Conservation (phyloP, 2,888 invertebrate genomes). For the Seira ritae region DNA sequence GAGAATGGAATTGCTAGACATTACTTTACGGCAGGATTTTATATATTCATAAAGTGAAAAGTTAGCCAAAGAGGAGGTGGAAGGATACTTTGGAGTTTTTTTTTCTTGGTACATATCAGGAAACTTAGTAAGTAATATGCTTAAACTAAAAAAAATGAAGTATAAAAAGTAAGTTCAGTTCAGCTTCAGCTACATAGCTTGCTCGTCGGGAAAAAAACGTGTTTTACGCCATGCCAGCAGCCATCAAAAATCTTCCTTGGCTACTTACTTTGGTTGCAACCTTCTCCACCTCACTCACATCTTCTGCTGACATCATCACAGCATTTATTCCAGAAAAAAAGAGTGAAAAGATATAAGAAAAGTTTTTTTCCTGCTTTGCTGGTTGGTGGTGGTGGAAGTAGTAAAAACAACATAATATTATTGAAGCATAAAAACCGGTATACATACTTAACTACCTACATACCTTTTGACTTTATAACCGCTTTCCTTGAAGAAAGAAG, state of each 20-base stretch:
- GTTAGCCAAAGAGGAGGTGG: conserved; percentile 10
- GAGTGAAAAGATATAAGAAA: conserved; percentile 1
- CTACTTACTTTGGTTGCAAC: conserved; percentile 19
- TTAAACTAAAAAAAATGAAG: background rate
- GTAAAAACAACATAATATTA: conserved; percentile 16
- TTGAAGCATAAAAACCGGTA: conserved; percentile 11
- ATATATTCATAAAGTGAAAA: conserved; percentile 10
- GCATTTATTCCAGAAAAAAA: conserved; percentile 6
- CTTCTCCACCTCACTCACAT: conserved; percentile 22
- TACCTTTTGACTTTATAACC: too few species aligned
- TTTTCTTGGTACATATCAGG: background rate
- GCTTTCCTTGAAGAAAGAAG: too few species aligned
- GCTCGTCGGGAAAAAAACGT: background rate
- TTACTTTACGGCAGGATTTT: conserved; percentile 14
- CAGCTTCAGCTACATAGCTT: too few species aligned
- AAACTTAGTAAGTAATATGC: background rate
- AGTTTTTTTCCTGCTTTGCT: background rate
- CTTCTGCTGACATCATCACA: conserved; percentile 25
- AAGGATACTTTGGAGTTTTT: background rate
- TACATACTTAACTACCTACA: too few species aligned
- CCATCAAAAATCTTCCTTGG: conserved; percentile 47
- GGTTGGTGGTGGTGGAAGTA: conserved; percentile 3
- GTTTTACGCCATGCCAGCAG: conserved; percentile 25
- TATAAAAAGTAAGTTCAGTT: too few species aligned
- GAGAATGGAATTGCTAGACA: conserved; percentile 10